Evolutionary conservation across 1,140 invertebrate species (phyloP).

Genomic region (Drosophila sulfurigaster): DNA sequence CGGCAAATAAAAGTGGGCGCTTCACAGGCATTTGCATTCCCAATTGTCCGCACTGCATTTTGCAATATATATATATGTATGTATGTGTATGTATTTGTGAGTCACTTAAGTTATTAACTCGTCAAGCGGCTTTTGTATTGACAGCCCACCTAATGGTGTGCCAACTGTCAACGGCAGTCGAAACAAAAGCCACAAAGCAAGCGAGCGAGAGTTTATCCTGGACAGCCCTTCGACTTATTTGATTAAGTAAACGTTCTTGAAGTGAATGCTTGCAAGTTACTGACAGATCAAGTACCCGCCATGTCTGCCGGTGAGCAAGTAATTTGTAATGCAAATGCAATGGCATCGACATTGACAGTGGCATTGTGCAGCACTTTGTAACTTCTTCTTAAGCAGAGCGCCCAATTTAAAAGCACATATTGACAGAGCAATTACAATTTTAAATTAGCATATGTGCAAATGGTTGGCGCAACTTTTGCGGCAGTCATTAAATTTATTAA

Average conservation of each 20-base stretch:
- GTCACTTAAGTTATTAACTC: conserved; percentile 64
- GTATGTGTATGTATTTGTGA: conserved; percentile 22
- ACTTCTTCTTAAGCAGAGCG: conserved; percentile 7
- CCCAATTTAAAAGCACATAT: conserved; percentile 56
- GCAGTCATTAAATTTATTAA: conserved; percentile 80
- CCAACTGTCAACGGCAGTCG: conserved; percentile 3
- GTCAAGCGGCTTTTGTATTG: conserved; percentile 50
- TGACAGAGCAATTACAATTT: conserved; percentile 76
- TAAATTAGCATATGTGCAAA: conserved; percentile 75
- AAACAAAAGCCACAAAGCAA: background rate
- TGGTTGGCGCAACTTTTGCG: conserved; percentile 49
- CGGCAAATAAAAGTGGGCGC: conserved; percentile 50
- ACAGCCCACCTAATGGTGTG: conserved; percentile 52
- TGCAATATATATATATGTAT: background rate
- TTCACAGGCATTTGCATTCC: conserved; percentile 30
- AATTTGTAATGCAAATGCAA: conserved; percentile 71
- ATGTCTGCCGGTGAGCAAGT: conserved; percentile 10
- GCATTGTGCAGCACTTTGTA: conserved; percentile 33
- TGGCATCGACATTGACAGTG: background rate
- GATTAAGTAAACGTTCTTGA: conserved; percentile 6
- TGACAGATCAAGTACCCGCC: background rate
- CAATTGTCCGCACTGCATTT: background rate
- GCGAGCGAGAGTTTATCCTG: conserved; percentile 2
- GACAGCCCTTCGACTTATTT: background rate
- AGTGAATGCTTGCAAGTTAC: conserved; percentile 7